A percentile compares a stretch with the other conserved stretches of the same genome.
phyloP scores from a whole-genome alignment of 2,888 invertebrate genomes.

The Trachelus troglodyta region DNA sequence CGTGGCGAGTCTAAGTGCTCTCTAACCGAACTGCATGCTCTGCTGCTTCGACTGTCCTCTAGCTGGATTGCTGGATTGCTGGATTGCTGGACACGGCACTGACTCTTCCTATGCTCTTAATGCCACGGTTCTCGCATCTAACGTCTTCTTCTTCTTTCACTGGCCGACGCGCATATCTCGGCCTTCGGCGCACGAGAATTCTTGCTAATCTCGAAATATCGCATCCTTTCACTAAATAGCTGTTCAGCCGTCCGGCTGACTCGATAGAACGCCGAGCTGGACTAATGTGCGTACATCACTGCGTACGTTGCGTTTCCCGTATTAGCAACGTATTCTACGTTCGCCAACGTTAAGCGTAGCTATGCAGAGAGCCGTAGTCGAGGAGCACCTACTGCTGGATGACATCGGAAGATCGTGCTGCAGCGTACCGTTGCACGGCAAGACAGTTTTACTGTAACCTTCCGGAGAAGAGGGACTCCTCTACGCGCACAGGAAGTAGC shows the following conservation, averaged over 20 bases:
- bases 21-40: constrained; percentile 36
- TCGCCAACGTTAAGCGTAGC: background rate
- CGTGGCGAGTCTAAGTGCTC: constrained; percentile 49
- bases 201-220: constrained; percentile 18
- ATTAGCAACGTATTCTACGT: background rate
- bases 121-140: background rate
- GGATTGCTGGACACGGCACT: background rate
- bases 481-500: background rate
- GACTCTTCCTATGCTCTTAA: background rate
- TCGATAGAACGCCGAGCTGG: constrained; percentile 10
- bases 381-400: background rate
- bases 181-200: background rate
- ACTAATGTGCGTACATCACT: background rate
- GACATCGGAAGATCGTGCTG: background rate
- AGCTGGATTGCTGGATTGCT: background rate
- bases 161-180: background rate
- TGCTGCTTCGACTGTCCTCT: constrained; percentile 38
- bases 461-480: background rate
- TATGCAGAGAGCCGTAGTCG: background rate
- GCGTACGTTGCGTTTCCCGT: background rate
- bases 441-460: background rate
- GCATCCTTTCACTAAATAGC: constrained; percentile 17
- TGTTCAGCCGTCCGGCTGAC: background rate
- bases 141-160: background rate
- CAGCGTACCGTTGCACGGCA: background rate